Percentiles rank a stretch among this genome's conserved stretches.
phyloP scores from a whole-genome alignment of 2,888 invertebrate genomes.

The Euzetes globulus region DNA sequence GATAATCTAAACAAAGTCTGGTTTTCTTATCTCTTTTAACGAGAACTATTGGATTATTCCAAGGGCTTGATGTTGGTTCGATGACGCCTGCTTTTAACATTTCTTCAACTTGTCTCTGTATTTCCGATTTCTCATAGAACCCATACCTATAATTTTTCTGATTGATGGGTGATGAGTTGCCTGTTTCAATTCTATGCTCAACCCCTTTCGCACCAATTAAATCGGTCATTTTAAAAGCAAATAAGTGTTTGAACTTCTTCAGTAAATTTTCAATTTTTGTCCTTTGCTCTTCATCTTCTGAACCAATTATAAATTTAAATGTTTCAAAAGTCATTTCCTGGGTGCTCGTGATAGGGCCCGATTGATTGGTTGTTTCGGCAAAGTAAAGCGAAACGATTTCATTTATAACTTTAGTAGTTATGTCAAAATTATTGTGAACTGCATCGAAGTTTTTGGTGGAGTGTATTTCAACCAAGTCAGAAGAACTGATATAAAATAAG shows the following conservation, averaged over 20 bases:
- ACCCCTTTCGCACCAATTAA: not conserved
- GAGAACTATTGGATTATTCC: not conserved
- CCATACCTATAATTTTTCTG: not conserved
- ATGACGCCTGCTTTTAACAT: not conserved
- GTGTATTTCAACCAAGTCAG: too few relatives aligned
- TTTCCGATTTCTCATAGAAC: not conserved
- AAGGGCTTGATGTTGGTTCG: not conserved
- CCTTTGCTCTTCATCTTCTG: not conserved
- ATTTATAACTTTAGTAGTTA: too few relatives aligned
- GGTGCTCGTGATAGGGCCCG: too few relatives aligned
- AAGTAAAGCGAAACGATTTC: too few relatives aligned
- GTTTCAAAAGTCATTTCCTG: not conserved
- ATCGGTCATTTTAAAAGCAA: not conserved
- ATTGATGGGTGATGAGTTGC: not conserved
- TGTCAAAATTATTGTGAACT: too few relatives aligned
- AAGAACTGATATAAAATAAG: too few relatives aligned
- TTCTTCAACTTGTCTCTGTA: not conserved
- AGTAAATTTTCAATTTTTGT: not conserved
- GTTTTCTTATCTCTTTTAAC: constrained; percentile 10
- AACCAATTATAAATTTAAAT: not conserved
- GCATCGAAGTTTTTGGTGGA: too few relatives aligned
- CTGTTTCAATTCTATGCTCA: not conserved
- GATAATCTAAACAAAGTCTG: constrained; percentile 27
- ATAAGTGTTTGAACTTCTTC: not conserved
- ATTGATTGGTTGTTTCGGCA: too few relatives aligned